Evolutionary conservation across 2,888 invertebrate species (phyloP), one percentile per base, ranked within the genome.

Genomic region (Erynnis tages): DNA sequence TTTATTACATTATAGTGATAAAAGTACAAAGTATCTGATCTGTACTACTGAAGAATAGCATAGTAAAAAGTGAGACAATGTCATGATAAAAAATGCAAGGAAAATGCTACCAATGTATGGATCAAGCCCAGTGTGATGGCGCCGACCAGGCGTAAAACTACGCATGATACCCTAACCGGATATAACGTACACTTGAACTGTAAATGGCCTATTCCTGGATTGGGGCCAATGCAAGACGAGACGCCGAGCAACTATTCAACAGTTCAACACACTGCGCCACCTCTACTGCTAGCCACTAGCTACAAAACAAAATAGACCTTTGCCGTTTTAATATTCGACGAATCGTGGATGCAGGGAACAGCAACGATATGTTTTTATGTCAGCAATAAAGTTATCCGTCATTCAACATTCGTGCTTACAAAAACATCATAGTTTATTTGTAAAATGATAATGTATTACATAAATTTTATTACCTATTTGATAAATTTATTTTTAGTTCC

Each of bases 181-280:
- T 76, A 74, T 66, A 67, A 69, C 67, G 76, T 81, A 79, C 81
- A 82, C 84, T 84, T 82, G 83, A 83, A 82, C 81, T 74, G 66
- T 71, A 65, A 67, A 76, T 73, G 65, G 73, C 68, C 76, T 79
- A 79, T 80, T 79, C 73, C 78, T 82, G 81, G 82, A 82, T 68
- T 69, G 71, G 63, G 76, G 79, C 83, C 82, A 82, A 79, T 70
- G 69, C 58, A 62, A 69, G 55, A 60, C 57, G 55, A 49, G 53
- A 59, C 58, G 55, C 49, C 53, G 44, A 50, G 43, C 57, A 54
- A 57, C 57, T 60, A 61, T 64, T 62, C 57, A 48, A 35, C 17
- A 17, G 10, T 10, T 14, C 16, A 35, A 17, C 34, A 35, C n/a
- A 17, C 16, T 8, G 17, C n/a, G 10, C 17, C 14, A 14, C 35